Conservation (phyloP, 2,888 invertebrate genomes). For the Lasioglossum pauxillum region DNA sequence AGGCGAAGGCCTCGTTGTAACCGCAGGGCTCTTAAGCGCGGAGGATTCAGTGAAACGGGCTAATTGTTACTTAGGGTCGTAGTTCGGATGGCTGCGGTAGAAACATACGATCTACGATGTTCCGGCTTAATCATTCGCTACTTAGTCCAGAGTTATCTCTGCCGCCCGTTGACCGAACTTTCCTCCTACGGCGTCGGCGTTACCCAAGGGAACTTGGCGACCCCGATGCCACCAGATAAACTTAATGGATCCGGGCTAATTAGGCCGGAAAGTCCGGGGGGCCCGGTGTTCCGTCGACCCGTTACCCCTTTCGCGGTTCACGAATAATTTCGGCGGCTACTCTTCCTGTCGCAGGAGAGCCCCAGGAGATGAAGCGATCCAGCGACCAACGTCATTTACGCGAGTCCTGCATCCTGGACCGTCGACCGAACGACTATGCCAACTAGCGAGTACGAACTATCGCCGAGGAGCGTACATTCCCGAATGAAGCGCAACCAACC, state of each 20-base stretch:
- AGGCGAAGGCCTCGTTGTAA: background rate
- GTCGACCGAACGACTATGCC: constrained; percentile 64
- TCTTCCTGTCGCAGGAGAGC: constrained; percentile 69
- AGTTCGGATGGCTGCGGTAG: constrained; percentile 17
- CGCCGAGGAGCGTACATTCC: constrained; percentile 40
- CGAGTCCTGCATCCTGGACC: constrained; percentile 70
- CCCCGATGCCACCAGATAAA: constrained; percentile 76
- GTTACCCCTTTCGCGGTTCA: constrained; percentile 57
- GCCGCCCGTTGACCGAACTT: constrained; percentile 51
- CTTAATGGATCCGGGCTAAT: constrained; percentile 80
- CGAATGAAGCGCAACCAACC: constrained; percentile 15
- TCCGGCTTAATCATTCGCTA: constrained; percentile 68
- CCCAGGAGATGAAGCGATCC: constrained; percentile 69
- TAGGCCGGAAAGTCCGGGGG: constrained; percentile 71
- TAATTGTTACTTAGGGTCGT: constrained; percentile 49
- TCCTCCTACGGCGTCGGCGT: constrained; percentile 41
- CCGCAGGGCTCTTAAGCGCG: background rate
- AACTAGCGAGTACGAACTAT: constrained; percentile 36
- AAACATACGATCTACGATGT: constrained; percentile 42
- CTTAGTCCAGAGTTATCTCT: constrained; percentile 57
- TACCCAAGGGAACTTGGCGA: constrained; percentile 59
- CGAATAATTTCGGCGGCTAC: constrained; percentile 66
- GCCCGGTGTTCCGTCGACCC: constrained; percentile 33
- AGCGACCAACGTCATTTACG: constrained; percentile 69
- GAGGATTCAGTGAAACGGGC: constrained; percentile 21